phyloP scores from a whole-genome alignment of 2,113 vertebrate genomes.

The Mungos mungo region DNA sequence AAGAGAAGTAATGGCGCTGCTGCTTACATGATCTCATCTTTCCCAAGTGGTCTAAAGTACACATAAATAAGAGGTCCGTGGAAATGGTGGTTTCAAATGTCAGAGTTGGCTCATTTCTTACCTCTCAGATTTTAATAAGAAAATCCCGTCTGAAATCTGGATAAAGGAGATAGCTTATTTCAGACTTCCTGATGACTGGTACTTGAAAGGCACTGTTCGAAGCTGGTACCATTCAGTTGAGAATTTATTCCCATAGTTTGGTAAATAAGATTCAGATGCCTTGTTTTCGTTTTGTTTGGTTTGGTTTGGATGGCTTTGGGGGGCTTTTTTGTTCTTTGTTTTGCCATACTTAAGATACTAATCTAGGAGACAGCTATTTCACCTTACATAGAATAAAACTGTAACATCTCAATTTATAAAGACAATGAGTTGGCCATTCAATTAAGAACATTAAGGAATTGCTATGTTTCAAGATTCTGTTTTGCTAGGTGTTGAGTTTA shows the following conservation, averaged over 20 bases:
- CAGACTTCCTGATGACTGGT: not conserved
- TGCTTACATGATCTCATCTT: conserved; percentile 76
- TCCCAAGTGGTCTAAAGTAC: conserved; percentile 74
- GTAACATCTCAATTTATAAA: not conserved
- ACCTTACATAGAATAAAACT: not conserved
- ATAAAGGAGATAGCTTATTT: not conserved
- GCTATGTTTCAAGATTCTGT: not conserved
- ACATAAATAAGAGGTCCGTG: conserved; percentile 63
- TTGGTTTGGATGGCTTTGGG: not conserved
- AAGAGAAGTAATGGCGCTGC: conserved; percentile 67
- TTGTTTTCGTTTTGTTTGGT: not conserved
- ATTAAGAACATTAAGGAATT: not conserved
- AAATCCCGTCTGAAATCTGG: not conserved
- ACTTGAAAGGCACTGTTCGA: not conserved
- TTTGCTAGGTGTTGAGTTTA: not conserved
- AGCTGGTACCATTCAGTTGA: not conserved
- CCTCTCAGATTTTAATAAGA: conserved; percentile 47
- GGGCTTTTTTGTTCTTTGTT: not conserved
- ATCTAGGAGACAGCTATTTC: not conserved
- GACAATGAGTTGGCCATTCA: not conserved
- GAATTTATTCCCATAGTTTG: not conserved
- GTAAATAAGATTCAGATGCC: not conserved
- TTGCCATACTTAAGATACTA: not conserved
- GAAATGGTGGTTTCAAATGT: conserved; percentile 45
- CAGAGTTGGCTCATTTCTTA: conserved; percentile 45